Evolutionary conservation across 35 echinoderm and acorn worm genomes (phyloP), one percentile per base, ranked within the genome.

Genomic region (Hemicentrotus pulcherrimus): DNA sequence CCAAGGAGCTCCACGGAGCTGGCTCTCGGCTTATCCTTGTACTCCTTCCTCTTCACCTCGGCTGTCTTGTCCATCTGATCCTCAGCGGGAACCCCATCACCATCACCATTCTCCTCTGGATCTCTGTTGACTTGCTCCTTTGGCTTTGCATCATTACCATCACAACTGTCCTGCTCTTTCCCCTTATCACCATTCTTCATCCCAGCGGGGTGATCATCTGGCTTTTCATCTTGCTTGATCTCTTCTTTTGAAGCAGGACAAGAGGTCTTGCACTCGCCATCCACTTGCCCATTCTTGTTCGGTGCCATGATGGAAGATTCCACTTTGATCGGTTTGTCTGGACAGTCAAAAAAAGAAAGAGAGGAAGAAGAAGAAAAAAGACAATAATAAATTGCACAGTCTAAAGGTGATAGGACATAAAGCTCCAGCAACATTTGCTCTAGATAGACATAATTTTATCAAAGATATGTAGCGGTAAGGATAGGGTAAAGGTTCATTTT

Each of bases 301-400:
- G 91, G 91, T 50, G 91, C 91, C 91, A 93, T 93, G 45, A 31
- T 93, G 47, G n/a, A 13, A 50, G 46, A 48, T 47, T 93, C 91
- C 6, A 8, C 14, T 93, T 4, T 9, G 45, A 50, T 22, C 7
- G 48, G 91, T 47, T 48, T 93, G 46, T 46, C 46, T 50, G 31
- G 46, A 93, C 14, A 52, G 19, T 28, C 18, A 87, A 31, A 31
- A 31, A 28, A 31, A 87, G 10, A 58, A 1, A 93, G 7, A 93
- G 19, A 93, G 16, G 30, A 92, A 48, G 12, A 33, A 14, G 13
- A 47, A 47, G 1, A 46, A 91, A 31, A n/a, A 22, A 33, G 86
- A 86, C 9, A 31, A 33, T 33, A 22, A 86, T 86, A 33, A 30
- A 22, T 9, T 86, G 52, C 52, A 59, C 11, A 14, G 52, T 59